A percentile compares a stretch with the other conserved stretches of the same genome.
These are phyloP conservation scores for Willisornis vidua DNA, from an alignment of 2,113 vertebrate species.

Conservation along the genomic window DNA sequence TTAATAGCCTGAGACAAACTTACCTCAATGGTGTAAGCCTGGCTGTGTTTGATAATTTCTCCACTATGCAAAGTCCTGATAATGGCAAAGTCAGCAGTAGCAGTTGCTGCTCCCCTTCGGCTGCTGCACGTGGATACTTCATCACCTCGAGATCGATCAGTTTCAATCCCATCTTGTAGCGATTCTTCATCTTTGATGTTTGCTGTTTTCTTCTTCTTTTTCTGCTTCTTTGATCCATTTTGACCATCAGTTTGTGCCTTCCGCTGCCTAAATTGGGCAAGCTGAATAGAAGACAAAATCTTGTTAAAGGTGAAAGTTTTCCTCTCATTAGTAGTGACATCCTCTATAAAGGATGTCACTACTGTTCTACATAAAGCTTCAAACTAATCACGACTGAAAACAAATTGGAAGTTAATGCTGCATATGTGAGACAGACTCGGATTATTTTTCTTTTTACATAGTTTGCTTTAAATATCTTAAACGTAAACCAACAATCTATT, in stretches of 20 bases:
- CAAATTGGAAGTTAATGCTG: neutral
- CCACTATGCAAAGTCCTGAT: conserved; percentile 79
- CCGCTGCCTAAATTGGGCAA: conserved; percentile 92
- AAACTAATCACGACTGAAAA: conserved; percentile 2
- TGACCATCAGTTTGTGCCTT: conserved; percentile 89
- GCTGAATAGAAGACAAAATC: conserved; percentile 73
- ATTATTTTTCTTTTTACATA: neutral
- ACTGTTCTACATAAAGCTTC: neutral
- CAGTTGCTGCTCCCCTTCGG: conserved; percentile 62
- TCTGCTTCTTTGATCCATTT: conserved; percentile 84
- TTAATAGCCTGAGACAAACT: conserved; percentile 22
- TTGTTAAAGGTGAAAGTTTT: conserved; percentile 58
- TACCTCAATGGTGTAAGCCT: conserved; percentile 88
- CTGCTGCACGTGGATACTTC: conserved; percentile 60
- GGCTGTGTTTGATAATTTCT: conserved; percentile 81
- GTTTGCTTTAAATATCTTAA: neutral
- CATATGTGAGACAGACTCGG: neutral
- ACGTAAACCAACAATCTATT: neutral
- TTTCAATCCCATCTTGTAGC: conserved; percentile 66
- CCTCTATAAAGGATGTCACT: neutral
- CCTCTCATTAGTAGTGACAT: conserved; percentile 22
- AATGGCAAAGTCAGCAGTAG: conserved; percentile 77
- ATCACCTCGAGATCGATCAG: conserved; percentile 65
- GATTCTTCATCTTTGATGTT: conserved; percentile 73
- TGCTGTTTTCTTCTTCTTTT: conserved; percentile 85